phyloP scores from a whole-genome alignment of 92 coral and sea anemone genomes.

The Galaxea fascicularis region DNA sequence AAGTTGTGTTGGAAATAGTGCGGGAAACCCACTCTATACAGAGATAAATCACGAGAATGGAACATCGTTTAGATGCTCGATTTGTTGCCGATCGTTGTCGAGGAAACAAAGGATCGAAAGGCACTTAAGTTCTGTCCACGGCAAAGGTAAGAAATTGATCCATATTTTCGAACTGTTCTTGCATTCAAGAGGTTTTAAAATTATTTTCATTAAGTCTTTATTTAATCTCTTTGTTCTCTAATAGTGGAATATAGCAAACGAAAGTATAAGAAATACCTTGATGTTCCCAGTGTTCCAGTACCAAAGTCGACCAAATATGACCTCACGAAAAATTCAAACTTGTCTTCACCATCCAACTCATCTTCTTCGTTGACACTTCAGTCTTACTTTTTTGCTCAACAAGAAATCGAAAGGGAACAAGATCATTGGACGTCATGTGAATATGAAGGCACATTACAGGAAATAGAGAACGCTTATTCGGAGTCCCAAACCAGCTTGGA shows the following conservation, averaged over 20 bases:
- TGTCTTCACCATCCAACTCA: too few species aligned
- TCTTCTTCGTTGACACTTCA: neutral
- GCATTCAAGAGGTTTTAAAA: neutral
- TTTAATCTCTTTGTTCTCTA: neutral
- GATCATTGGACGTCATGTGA: too few species aligned
- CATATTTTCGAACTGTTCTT: neutral
- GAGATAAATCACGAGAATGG: neutral
- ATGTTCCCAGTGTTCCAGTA: conserved; percentile 14
- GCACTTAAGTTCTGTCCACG: neutral
- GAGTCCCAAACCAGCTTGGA: too few species aligned
- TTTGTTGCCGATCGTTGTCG: neutral
- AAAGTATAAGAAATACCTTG: conserved; percentile 7
- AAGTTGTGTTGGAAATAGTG: neutral
- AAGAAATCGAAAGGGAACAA: too few species aligned
- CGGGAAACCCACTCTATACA: neutral
- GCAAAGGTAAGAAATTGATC: neutral
- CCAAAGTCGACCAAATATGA: neutral
- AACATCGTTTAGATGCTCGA: neutral
- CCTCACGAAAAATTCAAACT: too few species aligned
- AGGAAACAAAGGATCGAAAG: neutral
- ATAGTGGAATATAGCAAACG: neutral
- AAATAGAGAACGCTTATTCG: too few species aligned
- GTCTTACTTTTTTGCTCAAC: too few species aligned
- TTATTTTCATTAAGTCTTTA: neutral
- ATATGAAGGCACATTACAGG: too few species aligned